These are phyloP conservation scores for Drosophila jambulina DNA, from an alignment of 1,140 invertebrate genomes.

Conservation along the genomic window DNA sequence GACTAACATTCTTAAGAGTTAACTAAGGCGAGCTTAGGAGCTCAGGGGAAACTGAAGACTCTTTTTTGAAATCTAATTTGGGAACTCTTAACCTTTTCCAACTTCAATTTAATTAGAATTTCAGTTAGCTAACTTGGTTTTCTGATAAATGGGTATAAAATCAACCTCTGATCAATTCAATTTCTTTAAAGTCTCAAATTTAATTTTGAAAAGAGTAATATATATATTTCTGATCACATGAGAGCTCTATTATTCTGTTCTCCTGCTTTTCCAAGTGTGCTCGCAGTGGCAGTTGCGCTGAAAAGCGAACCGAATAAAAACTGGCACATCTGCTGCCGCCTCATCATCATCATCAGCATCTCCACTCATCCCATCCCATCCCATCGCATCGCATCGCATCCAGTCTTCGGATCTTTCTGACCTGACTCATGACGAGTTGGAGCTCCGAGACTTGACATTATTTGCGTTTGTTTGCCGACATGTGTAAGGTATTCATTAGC, in stretches of 20 bases:
- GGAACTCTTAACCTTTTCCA: neutral
- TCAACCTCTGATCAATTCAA: neutral
- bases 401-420: slow-evolving; percentile 28
- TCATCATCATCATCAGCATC: slow-evolving; percentile 46
- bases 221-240: neutral
- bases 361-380: slow-evolving; percentile 15
- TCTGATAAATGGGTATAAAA: neutral
- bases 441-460: slow-evolving; percentile 71
- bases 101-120: neutral
- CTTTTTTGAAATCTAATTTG: accelerated
- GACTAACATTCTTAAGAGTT: neutral
- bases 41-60: neutral
- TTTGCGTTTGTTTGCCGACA: slow-evolving; percentile 81
- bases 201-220: neutral
- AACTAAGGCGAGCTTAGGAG: neutral
- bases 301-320: slow-evolving; percentile 43
- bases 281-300: slow-evolving; percentile 15
- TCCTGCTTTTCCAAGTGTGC: slow-evolving; percentile 6
- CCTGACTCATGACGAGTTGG: slow-evolving; percentile 60
- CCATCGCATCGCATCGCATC: slow-evolving; percentile 16
- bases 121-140: neutral
- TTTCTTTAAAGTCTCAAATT: neutral
- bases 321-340: slow-evolving; percentile 52
- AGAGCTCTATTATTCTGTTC: neutral
- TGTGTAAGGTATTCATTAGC: slow-evolving; percentile 83